Evolutionary conservation across 2,797 vertebrate species (phyloP), one percentile per base, ranked within the genome.

Genomic region (Meda fulgida): DNA sequence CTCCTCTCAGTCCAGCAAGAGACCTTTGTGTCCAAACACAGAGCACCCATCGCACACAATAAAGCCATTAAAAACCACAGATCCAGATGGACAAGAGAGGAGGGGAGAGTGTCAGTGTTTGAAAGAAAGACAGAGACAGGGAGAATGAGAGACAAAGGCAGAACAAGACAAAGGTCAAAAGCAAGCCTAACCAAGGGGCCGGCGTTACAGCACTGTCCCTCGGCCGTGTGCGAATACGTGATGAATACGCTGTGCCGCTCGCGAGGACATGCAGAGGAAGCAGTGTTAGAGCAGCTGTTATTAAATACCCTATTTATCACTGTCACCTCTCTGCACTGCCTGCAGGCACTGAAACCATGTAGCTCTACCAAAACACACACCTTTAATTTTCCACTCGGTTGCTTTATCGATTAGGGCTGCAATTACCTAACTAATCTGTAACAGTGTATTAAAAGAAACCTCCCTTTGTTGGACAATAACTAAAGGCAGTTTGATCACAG

Each of bases 261-360:
- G 71, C 78, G 86, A 87, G 87, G 83, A 80, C 87, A 87, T 75
- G 83, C 83, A 84, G 85, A 77, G 83, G 84, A 88, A 85, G 86
- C 85, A 84, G 84, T 93, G 93, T 94, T 94, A 93, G 93, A 93
- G 94, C 95, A 96, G 95, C 95, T 96, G 95, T 95, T 95, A 96
- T 96, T 96, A 96, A 96, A 95, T 94, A 95, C 93, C 92, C 95
- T 96, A 96, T 96, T 96, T 96, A 96, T 96, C 95, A 96, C 95
- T 95, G 95, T 96, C 95, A 95, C 85, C 90, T 88, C 91, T 88
- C 89, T 80, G 87, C 89, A 86, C 85, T 86, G 93, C 95, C 94
- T 92, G 83, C 67, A 80, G 83, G 77, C 83, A 8, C 83, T 72
- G 91, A 93, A 95, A 95, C 94, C 95, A 94, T 95, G 90, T 92